Evolutionary conservation across 2,113 vertebrate species (phyloP), one percentile per base, ranked within the genome.

Genomic region (Dasypus novemcinctus): DNA sequence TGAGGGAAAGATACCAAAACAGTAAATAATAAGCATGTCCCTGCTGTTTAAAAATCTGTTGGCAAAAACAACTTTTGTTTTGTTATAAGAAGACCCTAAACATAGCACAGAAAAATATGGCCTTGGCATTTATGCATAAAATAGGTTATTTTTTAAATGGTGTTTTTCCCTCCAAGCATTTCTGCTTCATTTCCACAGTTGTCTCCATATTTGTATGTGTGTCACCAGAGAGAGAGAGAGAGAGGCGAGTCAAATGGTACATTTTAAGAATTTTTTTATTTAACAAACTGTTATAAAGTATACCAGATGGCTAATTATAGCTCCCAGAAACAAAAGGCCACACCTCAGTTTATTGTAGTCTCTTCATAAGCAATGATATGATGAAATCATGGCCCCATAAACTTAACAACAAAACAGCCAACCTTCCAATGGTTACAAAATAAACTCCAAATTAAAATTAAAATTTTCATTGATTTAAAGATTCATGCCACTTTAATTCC

Each of bases 11-110:
- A 96, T 79, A 96, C 89, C 97, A 96, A 97, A 96, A 96, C 95
- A 96, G 96, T 97, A 97, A 97, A 97, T 97, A 97, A 97, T 95
- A 96, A 90, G 97, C 94, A 94, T 80, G 94, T 96, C 91, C 96
- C 96, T 97, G 93, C 96, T 97, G 95, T 94, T 98, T 97, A 96
- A 91, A 97, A 97, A 98, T 97, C 91, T 97, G 95, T 96, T 95
- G 94, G 88, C 87, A 75, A 97, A 95, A 96, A 91, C 89, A 94
- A 95, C 63, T 97, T 96, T 96, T 76, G 61, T 90, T 87, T 95
- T 81, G 46, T 88, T 95, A 54, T 80, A 97, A 72, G 49, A 96
- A 82, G 49, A 94, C 75, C 88, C 91, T 95, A 90, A 94, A 97
- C 59, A 90, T 71, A 97, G 91, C 88, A 95, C 29, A 81, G 82